Conservation (phyloP, 2,888 invertebrate species). For the Drosophila diplacantha region DNA sequence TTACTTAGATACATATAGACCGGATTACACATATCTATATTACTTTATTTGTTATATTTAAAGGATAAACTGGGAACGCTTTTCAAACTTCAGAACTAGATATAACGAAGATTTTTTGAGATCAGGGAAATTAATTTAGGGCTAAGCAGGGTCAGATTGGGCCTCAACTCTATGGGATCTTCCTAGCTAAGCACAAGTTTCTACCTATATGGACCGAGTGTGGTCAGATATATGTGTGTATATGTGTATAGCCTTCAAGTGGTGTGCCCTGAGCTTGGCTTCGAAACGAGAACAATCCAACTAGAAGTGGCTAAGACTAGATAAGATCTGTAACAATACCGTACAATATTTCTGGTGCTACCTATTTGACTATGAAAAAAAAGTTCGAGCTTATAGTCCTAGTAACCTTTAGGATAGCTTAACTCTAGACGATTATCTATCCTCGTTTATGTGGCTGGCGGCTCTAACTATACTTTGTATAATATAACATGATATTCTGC, state of each 20-base stretch:
- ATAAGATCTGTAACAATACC: slow-evolving; percentile 27
- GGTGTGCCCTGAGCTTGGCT: slow-evolving; percentile 40
- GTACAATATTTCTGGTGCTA: slow-evolving; percentile 33
- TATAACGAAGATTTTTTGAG: slow-evolving; percentile 5
- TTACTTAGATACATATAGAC: slow-evolving; percentile 3
- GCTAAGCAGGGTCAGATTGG: slow-evolving; percentile 1
- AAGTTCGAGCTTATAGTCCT: slow-evolving; percentile 1
- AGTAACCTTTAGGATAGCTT: slow-evolving; percentile 24
- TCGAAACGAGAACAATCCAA: slow-evolving; percentile 34
- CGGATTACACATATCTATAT: slow-evolving; percentile 6
- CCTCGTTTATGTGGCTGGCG: slow-evolving; percentile 31
- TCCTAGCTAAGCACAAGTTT: slow-evolving; percentile 15
- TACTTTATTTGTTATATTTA: slow-evolving; percentile 2
- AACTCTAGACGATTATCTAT: slow-evolving; percentile 29
- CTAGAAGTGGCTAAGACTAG: slow-evolving; percentile 26
- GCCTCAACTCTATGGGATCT: not conserved
- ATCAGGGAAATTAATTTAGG: slow-evolving; percentile 4
- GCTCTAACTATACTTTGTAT: slow-evolving; percentile 37
- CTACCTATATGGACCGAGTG: not conserved
- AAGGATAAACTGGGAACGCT: not conserved
- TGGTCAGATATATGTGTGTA: slow-evolving; percentile 1
- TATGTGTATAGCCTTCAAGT: slow-evolving; percentile 16
- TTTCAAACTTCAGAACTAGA: not conserved
- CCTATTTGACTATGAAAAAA: slow-evolving; percentile 39
- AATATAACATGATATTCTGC: slow-evolving; percentile 58